Evolutionary conservation across 2,797 vertebrate genomes (phyloP).

Genomic region (Acanthornis magna): DNA sequence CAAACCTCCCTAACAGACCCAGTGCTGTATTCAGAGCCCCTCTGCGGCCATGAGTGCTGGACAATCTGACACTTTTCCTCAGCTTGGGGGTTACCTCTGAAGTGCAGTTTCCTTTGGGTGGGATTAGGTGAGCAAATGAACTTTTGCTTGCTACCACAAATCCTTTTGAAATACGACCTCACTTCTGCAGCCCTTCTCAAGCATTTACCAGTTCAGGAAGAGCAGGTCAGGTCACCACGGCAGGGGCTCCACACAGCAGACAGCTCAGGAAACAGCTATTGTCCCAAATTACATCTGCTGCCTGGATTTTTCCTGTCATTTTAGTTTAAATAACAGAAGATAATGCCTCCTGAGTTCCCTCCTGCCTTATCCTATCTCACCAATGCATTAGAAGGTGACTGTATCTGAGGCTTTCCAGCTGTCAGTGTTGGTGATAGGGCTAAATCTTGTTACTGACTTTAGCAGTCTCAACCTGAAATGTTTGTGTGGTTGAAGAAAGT

Average conservation of each 20-base stretch:
- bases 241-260: not conserved
- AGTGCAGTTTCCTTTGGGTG: not conserved
- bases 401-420: not conserved
- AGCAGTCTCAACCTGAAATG: not conserved
- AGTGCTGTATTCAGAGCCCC: not conserved
- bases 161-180: not conserved
- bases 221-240: not conserved
- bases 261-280: not conserved
- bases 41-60: not conserved
- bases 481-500: not conserved
- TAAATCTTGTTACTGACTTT: not conserved
- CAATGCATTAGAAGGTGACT: not conserved
- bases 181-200: not conserved
- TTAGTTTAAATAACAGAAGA: not conserved
- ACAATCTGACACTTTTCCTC: not conserved
- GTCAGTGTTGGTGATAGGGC: not conserved
- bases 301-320: not conserved
- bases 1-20: not conserved
- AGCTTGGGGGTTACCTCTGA: not conserved
- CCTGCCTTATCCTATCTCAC: not conserved
- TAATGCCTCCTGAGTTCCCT: not conserved
- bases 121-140: not conserved
- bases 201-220: not conserved
- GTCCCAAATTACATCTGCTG: not conserved
- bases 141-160: not conserved